phyloP scores from a whole-genome alignment of 1,140 invertebrate genomes.

The Heliconius eleuchia region DNA sequence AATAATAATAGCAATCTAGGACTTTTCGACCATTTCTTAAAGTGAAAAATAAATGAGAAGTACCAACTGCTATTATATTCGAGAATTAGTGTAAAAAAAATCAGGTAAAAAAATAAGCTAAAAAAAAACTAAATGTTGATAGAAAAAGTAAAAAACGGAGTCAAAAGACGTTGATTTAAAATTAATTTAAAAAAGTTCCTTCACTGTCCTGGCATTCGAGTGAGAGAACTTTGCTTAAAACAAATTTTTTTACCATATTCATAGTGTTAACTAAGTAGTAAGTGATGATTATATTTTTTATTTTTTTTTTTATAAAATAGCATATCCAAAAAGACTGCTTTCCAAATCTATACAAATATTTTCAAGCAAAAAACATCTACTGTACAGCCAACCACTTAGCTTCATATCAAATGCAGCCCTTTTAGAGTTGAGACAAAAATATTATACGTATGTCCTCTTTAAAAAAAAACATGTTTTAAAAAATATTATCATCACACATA shows the following conservation, averaged over 20 bases:
- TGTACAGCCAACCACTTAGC: slow-evolving; percentile 69
- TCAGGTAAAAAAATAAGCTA: slow-evolving; percentile 73
- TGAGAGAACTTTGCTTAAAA: slow-evolving; percentile 48
- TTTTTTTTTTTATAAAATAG: slow-evolving; percentile 15
- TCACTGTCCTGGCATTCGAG: slow-evolving; percentile 18
- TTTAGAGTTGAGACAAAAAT: slow-evolving; percentile 39
- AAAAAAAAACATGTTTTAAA: neutral
- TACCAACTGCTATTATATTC: slow-evolving; percentile 45
- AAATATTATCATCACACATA: slow-evolving; percentile 48
- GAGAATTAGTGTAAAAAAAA: slow-evolving; percentile 57
- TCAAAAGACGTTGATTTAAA: slow-evolving; percentile 35
- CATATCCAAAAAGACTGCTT: slow-evolving; percentile 49
- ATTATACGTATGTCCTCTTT: neutral
- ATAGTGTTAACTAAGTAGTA: slow-evolving; percentile 63
- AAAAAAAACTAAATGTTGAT: slow-evolving; percentile 56
- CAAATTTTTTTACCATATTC: slow-evolving; percentile 73
- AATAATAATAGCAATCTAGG: slow-evolving; percentile 34
- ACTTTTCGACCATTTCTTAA: neutral
- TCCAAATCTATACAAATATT: slow-evolving; percentile 57
- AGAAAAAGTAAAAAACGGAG: slow-evolving; percentile 51
- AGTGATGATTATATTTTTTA: slow-evolving; percentile 47
- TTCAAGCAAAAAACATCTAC: slow-evolving; percentile 71
- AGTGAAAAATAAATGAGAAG: neutral
- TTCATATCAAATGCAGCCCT: slow-evolving; percentile 47
- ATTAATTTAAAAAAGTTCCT: slow-evolving; percentile 28